Conservation (phyloP, 53 echinoderm and acorn worm species). For the Luidia sarsii region DNA sequence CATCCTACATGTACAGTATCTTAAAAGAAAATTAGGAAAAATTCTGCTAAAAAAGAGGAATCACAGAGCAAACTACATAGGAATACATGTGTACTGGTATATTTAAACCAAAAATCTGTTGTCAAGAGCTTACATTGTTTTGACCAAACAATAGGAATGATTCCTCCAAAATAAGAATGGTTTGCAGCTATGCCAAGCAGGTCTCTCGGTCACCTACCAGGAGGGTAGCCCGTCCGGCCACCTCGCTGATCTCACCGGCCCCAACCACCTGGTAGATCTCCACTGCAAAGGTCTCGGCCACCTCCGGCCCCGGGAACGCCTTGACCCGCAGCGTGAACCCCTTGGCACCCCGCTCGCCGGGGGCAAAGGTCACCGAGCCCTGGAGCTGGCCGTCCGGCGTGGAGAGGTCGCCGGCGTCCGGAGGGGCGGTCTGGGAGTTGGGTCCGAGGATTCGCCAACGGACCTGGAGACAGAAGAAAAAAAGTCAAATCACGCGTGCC, state of each 20-base stretch:
- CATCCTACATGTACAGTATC: no score
- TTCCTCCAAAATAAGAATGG: no score
- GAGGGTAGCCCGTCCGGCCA: constrained; percentile 57
- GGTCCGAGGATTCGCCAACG: constrained; percentile 98
- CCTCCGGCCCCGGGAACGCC: constrained; percentile 91
- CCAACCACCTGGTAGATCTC: constrained; percentile 92
- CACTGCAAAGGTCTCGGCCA: constrained; percentile 70
- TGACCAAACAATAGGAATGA: background rate
- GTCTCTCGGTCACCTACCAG: no score
- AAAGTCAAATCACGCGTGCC: no score
- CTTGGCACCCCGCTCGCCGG: constrained; percentile 68
- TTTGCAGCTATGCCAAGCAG: no score
- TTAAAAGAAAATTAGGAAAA: no score
- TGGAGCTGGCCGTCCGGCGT: constrained; percentile 81
- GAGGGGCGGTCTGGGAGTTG: constrained; percentile 73
- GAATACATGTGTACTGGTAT: no score
- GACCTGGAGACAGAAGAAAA: constrained; percentile 51
- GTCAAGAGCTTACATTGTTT: no score
- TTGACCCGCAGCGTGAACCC: constrained; percentile 80
- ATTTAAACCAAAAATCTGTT: no score
- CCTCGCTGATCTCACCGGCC: constrained; percentile 77
- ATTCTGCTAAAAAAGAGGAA: no score
- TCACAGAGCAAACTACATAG: no score
- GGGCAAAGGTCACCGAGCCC: constrained; percentile 84
- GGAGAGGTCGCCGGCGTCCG: constrained; percentile 79